Conservation (phyloP, 2,888 invertebrate species). For the Drepana falcataria region DNA sequence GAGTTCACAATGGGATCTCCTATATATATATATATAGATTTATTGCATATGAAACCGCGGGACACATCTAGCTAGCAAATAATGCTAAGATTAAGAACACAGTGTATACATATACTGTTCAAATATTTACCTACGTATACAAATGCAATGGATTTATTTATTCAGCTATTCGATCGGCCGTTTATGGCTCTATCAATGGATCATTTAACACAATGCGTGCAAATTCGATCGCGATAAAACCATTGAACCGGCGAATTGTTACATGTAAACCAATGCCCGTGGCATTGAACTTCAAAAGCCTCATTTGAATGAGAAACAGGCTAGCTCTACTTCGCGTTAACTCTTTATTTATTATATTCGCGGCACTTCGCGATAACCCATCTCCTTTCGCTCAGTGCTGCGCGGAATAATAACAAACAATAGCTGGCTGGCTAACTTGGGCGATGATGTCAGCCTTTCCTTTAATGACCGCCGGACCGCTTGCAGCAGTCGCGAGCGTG, state of each 20-base stretch:
- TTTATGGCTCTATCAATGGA: constrained; percentile 38
- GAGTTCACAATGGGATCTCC: too few species aligned
- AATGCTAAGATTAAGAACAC: too few species aligned
- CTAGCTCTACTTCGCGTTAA: constrained; percentile 35
- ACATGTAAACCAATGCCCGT: constrained; percentile 48
- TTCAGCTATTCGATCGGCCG: constrained; percentile 21
- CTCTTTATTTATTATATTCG: constrained; percentile 55
- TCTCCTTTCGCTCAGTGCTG: constrained; percentile 55
- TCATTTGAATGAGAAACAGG: constrained; percentile 33
- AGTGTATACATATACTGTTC: not conserved
- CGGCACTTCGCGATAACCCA: constrained; percentile 52
- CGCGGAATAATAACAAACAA: constrained; percentile 54
- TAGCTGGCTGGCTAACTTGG: constrained; percentile 47
- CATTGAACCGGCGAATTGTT: constrained; percentile 50
- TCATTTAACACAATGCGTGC: constrained; percentile 58
- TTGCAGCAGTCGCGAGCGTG: constrained; percentile 50
- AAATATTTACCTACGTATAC: constrained; percentile 2
- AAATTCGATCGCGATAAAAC: constrained; percentile 55
- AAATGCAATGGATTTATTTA: constrained; percentile 20
- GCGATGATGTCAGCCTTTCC: constrained; percentile 74
- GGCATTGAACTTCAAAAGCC: constrained; percentile 64
- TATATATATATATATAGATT: too few species aligned
- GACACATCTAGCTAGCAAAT: too few species aligned
- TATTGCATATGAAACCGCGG: too few species aligned
- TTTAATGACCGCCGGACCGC: constrained; percentile 54